A percentile compares a stretch with the other conserved stretches of the same genome.
Conservation (phyloP, 2,888 invertebrate genomes). For the Linyphia triangularis region DNA sequence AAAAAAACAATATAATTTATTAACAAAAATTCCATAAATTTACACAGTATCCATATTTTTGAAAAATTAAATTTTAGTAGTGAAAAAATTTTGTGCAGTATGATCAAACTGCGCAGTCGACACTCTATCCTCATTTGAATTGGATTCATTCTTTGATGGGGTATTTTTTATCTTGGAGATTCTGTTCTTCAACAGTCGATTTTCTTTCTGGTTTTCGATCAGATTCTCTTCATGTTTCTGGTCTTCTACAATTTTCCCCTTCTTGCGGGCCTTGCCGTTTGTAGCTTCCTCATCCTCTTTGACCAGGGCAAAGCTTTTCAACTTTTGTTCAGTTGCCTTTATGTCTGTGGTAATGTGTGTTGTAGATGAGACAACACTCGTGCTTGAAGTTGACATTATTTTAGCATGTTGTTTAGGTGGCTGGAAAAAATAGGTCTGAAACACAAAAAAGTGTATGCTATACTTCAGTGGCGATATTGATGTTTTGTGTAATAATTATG, state of each 20-base stretch:
- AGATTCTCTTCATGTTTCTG: neutral
- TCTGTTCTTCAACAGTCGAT: neutral
- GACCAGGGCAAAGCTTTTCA: constrained; percentile 7
- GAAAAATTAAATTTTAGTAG: constrained; percentile 1
- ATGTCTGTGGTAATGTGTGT: neutral
- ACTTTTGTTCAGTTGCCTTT: neutral
- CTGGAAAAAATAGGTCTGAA: constrained; percentile 59
- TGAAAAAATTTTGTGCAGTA: neutral
- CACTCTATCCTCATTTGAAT: neutral
- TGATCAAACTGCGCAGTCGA: neutral
- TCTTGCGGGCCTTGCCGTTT: neutral
- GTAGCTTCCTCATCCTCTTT: neutral
- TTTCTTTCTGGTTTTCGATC: neutral
- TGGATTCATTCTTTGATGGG: neutral
- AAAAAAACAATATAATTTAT: neutral
- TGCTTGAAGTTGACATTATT: neutral
- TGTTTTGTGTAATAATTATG: no score
- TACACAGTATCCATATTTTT: neutral
- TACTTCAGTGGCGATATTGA: neutral
- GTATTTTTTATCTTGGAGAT: neutral
- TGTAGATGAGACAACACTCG: neutral
- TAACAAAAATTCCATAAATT: neutral
- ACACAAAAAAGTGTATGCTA: no score
- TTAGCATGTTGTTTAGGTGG: constrained; percentile 2
- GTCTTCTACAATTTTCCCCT: neutral